Conservation (phyloP, 2,113 vertebrate genomes). For the Grus americana region DNA sequence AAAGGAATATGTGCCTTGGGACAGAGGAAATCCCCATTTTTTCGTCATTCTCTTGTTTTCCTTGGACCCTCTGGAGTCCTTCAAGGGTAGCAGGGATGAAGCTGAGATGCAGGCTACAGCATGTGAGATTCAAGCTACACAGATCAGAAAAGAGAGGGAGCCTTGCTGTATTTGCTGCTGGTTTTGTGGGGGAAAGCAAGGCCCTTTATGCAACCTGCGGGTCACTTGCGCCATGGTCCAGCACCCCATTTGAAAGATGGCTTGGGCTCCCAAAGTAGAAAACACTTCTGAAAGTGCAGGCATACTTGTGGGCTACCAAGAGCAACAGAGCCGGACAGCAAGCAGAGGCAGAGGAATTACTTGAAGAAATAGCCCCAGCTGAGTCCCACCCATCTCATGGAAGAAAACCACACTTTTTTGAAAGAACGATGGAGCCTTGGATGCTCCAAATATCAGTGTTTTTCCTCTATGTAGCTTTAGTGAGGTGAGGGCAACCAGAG, state of each 20-base stretch:
- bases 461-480: background rate
- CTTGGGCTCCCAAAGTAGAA: background rate
- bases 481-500: background rate
- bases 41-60: background rate
- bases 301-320: background rate
- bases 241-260: background rate
- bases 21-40: background rate
- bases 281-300: background rate
- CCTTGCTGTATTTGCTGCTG: background rate
- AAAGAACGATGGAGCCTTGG: background rate
- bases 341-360: background rate
- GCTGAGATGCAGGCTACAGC: background rate
- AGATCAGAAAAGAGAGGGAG: background rate
- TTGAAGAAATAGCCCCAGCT: background rate
- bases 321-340: background rate
- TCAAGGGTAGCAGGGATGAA: background rate
- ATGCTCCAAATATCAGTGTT: background rate
- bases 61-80: background rate
- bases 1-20: background rate
- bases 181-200: background rate
- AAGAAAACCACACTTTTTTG: background rate
- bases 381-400: rapidly evolving
- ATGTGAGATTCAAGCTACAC: background rate
- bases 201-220: background rate
- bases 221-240: background rate